Evolutionary conservation across 2,113 vertebrate genomes (phyloP).

Genomic region (Eclectus roratus): DNA sequence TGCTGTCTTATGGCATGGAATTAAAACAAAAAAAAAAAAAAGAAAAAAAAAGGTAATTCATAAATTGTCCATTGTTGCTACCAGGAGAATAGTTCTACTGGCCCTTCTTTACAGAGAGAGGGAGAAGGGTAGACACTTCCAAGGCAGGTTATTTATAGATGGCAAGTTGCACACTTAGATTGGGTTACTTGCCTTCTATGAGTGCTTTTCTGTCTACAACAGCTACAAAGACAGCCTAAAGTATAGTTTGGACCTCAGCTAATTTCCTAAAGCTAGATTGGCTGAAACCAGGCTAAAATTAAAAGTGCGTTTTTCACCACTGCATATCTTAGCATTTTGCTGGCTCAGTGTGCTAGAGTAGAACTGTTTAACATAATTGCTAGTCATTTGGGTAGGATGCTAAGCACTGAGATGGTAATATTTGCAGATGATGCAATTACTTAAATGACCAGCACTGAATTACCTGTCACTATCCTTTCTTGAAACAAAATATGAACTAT

Average conservation of each 20-base stretch:
- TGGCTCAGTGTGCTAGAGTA: background rate
- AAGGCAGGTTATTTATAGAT: background rate
- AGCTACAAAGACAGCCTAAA: background rate
- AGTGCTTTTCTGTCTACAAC: background rate
- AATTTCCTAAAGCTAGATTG: background rate
- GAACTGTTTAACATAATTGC: slow-evolving; percentile 20
- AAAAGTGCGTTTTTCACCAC: slow-evolving; percentile 14
- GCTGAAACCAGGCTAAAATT: background rate
- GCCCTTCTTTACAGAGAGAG: background rate
- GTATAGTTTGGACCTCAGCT: background rate
- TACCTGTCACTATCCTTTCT: slow-evolving; percentile 15
- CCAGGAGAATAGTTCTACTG: background rate
- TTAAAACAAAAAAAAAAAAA: background rate
- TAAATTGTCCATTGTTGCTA: background rate
- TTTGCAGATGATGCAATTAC: slow-evolving; percentile 47
- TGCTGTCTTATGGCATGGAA: background rate
- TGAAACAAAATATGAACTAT: background rate
- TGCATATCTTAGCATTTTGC: background rate
- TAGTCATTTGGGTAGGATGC: background rate
- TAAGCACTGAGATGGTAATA: slow-evolving; percentile 4
- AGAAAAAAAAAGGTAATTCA: background rate
- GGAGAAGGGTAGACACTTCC: background rate
- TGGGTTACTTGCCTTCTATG: background rate
- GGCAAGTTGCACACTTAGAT: background rate
- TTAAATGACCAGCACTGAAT: slow-evolving; percentile 19